Conservation (phyloP, 1,140 invertebrate genomes). For the Yoshiicerus persimilis region DNA sequence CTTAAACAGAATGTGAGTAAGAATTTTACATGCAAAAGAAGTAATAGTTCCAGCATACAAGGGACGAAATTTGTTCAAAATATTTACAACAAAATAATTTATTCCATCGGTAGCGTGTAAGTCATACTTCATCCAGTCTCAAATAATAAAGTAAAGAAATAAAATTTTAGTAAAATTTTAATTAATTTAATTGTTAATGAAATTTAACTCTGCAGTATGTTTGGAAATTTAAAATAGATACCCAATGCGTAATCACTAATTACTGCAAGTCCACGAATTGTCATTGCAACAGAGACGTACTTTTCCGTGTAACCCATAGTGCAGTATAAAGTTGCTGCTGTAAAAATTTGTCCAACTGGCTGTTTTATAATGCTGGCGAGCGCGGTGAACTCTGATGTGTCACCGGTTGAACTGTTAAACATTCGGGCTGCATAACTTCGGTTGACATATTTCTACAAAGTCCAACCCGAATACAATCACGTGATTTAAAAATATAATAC, state of each 20-base stretch:
- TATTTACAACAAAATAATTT: background rate
- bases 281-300: background rate
- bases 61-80: too few relatives aligned
- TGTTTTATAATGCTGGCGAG: background rate
- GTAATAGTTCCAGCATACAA: too few relatives aligned
- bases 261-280: background rate
- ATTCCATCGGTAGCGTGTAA: background rate
- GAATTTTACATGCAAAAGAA: too few relatives aligned
- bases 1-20: too few relatives aligned
- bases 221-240: too few relatives aligned
- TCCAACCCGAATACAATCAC: too few relatives aligned
- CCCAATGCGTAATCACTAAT: background rate
- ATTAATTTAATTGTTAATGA: too few relatives aligned
- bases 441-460: too few relatives aligned
- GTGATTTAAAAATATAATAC: too few relatives aligned
- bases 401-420: too few relatives aligned
- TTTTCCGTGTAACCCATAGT: background rate
- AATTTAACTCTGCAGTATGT: too few relatives aligned
- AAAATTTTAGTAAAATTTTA: background rate
- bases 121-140: background rate
- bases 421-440: too few relatives aligned
- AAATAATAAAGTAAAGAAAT: background rate
- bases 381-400: background rate
- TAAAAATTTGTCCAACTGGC: background rate
- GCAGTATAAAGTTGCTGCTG: background rate